Percentiles rank a stretch among this genome's conserved stretches.
These are phyloP conservation scores for Paramormyrops kingsleyae DNA, from an alignment of 2,113 vertebrate genomes.

Conservation along the genomic window DNA sequence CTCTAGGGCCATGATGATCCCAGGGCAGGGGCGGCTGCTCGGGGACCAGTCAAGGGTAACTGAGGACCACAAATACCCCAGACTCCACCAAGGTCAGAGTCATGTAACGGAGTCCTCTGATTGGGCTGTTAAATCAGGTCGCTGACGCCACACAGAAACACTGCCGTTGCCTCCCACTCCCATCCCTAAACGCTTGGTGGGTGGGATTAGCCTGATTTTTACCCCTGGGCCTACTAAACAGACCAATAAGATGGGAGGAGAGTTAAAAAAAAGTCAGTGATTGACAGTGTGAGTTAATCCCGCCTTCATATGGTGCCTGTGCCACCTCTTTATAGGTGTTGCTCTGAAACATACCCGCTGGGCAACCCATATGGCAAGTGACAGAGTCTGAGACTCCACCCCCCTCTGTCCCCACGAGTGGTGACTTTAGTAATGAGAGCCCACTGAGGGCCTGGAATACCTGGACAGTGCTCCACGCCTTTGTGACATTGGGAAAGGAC, in stretches of 20 bases:
- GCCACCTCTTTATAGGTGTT: not conserved
- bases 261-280: not conserved
- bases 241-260: not conserved
- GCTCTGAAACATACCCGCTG: not conserved
- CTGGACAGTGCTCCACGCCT: not conserved
- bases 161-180: not conserved
- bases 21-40: not conserved
- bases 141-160: not conserved
- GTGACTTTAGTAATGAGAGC: conserved; percentile 24
- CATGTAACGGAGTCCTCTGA: not conserved
- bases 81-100: not conserved
- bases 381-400: not conserved
- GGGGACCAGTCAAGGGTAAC: not conserved
- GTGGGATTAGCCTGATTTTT: not conserved
- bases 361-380: not conserved
- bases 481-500: not conserved
- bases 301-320: not conserved
- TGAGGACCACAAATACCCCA: not conserved
- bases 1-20: not conserved
- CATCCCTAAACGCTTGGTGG: not conserved
- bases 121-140: not conserved
- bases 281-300: not conserved
- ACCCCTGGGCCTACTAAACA: not conserved
- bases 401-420: not conserved
- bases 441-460: not conserved